Base-by-base conservation (phyloP, 1,140 invertebrate species). In the Apis cerana region DNA sequence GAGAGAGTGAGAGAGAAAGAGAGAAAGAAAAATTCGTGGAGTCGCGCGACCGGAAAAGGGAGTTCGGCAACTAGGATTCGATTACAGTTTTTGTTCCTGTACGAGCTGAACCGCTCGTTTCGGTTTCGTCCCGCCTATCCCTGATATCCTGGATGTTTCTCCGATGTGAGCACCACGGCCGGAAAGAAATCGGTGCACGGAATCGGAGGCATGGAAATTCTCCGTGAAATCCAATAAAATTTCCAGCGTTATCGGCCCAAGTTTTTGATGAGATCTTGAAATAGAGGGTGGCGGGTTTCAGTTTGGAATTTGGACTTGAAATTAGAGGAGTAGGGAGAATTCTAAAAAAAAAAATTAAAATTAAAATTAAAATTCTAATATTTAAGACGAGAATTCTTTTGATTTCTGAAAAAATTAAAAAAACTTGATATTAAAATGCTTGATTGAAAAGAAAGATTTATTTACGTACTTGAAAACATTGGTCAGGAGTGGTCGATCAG, bases 51-150 rank as follows among this genome's bases (percentile, higher is more conserved):
- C 23, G 61, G 75, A 50, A 62, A 75, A 64, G 59, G 65, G 75
- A 76, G 61, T 76, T 65, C 17, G 50, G 23, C 50, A 76, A 76
- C 75, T 65, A 64, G 12, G 50, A 76, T 65, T 76, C 75, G 75
- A 76, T 76, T 76, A 76, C 61, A 65, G 75, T 76, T 76, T 76
- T 65, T 76, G 75, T n/a, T 48, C 23, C 19, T 23, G 52, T 65
- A 33, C 74, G 58, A 71, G 27, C 69, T 9, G 69, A 23, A 71
- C 17, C 69, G 33, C 33, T 43, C 52, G 52, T 71, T 71, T 21
- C 69, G 69, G 17, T 56, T 54, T 54, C 69, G 69, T 54, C 2
- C 68, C 48, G 50, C 68, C 48, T 48, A 23, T 52, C 50, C 8
- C 12, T 27, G 48, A 50, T 71, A 71, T 23, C 7, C 69, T 17